Evolutionary conservation across 2,113 vertebrate species (phyloP), one percentile per base, ranked within the genome.

Genomic region (Nerophis ophidion): DNA sequence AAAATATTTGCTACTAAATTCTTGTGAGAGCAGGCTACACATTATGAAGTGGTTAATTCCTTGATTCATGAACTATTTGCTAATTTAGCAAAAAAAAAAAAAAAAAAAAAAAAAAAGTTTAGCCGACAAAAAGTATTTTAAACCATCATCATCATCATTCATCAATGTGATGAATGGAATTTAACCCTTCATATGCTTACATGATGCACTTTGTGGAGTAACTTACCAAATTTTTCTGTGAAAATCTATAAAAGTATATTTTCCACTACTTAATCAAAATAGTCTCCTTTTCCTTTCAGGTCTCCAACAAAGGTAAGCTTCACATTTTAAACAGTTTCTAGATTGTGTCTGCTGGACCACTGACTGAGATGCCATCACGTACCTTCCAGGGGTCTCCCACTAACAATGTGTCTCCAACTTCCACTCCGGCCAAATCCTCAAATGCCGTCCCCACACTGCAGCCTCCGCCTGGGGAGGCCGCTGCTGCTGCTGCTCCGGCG

Each of bases 331-430:
- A 1, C 1, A 38, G 6, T 47, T 11, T 1, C 34, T 11, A 3
- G 34, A 33, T 26, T 47, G 19, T 4, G 10, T 70, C 5, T 55
- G 46, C 51, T 44, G 12, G 19, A 45, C 2, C 8, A 6, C 33
- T 48, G 6, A 63, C 51, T 40, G 4, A 5, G 13, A n/a, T 13
- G 34, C 54, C 16, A 35, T 42, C 60, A 4, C 63, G 44, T 56
- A 4, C 69, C 40, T 66, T 75, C 35, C 75, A 99, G 97, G 96
- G 94, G 71, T 99, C 97, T 78, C 97, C 97, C 64, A 95, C 90
- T 70, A 94, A 91, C 82, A 91, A 95, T 15, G 94, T 94, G 26
- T 98, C 96, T 72, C 96, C 96, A n/a, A 97, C 91, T 61, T 95
- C 95, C 54, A 98, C 95, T 81, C 97, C 97, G 65, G 93, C 95